Conservation (phyloP, 2,113 vertebrate species). For the Typhlomys cinereus region DNA sequence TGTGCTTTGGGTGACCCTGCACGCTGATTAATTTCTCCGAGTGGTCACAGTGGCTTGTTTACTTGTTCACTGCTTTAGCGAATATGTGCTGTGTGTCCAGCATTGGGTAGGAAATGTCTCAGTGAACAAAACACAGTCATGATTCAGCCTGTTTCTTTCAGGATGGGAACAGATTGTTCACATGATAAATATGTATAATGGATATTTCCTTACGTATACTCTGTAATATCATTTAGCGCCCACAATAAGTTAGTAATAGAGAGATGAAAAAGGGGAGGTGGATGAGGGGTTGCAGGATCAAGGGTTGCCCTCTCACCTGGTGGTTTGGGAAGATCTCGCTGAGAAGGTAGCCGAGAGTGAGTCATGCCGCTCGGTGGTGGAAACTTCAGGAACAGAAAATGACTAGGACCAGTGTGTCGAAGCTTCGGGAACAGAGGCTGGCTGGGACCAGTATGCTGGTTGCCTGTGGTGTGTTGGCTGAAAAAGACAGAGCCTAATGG, state of each 20-base stretch:
- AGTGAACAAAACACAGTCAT: not conserved
- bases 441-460: not conserved
- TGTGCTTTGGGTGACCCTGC: not conserved
- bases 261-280: not conserved
- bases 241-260: not conserved
- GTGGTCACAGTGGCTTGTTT: not conserved
- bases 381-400: not conserved
- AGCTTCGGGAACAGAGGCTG: not conserved
- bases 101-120: not conserved
- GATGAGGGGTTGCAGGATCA: not conserved
- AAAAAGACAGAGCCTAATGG: not conserved
- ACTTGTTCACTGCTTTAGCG: constrained; percentile 20
- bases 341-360: not conserved
- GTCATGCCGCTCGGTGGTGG: not conserved
- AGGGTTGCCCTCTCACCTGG: not conserved
- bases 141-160: not conserved
- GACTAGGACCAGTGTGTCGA: not conserved
- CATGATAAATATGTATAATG: not conserved
- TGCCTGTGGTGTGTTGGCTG: not conserved
- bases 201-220: not conserved
- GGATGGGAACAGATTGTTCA: not conserved
- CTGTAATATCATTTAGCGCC: not conserved
- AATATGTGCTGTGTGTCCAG: not conserved
- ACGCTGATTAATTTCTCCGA: not conserved
- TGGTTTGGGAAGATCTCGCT: not conserved